Percentiles rank a stretch among this genome's conserved stretches.
Evolutionary conservation across 2,113 vertebrate genomes (phyloP).

Genomic region (Pseudorhombus dupliciocellatus): DNA sequence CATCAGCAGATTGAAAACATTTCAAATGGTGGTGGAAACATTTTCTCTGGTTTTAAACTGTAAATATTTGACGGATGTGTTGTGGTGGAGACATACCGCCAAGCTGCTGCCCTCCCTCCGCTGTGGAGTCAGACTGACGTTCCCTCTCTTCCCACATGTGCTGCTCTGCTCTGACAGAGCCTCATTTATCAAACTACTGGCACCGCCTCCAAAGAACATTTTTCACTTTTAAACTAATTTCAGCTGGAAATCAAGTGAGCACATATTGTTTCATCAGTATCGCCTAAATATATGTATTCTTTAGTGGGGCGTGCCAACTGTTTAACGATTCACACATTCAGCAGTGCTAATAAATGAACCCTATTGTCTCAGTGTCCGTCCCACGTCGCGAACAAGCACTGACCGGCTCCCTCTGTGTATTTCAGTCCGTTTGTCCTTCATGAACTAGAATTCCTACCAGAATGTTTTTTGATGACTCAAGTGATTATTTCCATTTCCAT

Average conservation of each 20-base stretch:
- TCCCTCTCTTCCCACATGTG: slow-evolving; percentile 21
- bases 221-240: background rate
- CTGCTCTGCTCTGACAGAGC: slow-evolving; percentile 27
- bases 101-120: slow-evolving; percentile 16
- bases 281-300: background rate
- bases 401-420: background rate
- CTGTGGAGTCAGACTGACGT: slow-evolving; percentile 19
- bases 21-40: too few species aligned
- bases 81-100: slow-evolving; percentile 23
- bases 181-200: slow-evolving; percentile 15
- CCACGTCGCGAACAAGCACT: background rate
- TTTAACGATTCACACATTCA: background rate
- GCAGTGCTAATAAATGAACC: background rate
- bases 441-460: background rate
- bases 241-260: accelerated
- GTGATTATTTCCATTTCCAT: too few species aligned
- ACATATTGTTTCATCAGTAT: background rate
- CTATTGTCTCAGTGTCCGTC: slow-evolving; percentile 15
- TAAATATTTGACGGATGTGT: background rate
- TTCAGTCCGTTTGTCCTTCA: background rate
- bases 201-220: background rate
- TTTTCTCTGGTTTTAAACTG: background rate
- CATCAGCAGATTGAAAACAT: too few species aligned
- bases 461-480: too few species aligned
- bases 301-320: background rate